Base-by-base conservation (phyloP, 2,888 invertebrate genomes). In the Drosophila peninsularis region DNA sequence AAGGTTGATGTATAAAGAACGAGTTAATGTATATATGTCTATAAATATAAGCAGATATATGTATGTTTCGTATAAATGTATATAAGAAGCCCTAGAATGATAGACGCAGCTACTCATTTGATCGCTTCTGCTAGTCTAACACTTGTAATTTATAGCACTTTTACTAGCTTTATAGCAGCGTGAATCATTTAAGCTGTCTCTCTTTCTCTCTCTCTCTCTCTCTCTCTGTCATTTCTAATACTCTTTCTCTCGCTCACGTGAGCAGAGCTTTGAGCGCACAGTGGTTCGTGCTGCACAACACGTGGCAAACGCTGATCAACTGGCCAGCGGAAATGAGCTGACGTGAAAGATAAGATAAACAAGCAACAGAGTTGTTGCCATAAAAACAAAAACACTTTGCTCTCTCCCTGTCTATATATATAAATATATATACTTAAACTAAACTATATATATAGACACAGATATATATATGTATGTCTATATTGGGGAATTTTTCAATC, bases 331-430 rank as follows among this genome's bases (percentile, higher is more conserved):
- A 71, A 71, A 64, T 39, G 54, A 39, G 24, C 49, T 71, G 62
- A 71, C 72, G 42, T 52, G 27, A 13, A 53, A 67, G 75, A 75
- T 76, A 75, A 75, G 75, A 75, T 75, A 75, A 36, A 32, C 42
- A 36, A 47, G 4, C 58, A 45, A 49, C 52, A 75, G 30, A 47
- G 45, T 65, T 70, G 60, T 74, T 56, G 47, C 42, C 68, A 62
- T 53, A 55, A 55, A 50, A 34, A 58, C 37, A 47, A 57, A 44
- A 55, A 37, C 27, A 50, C 37, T 52, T 36, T 24, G 11, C 19
- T 36, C 36, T 44, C 30, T 37, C 13, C 13, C 30, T 10, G 32
- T 27, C 17, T n/a, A 17, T 21, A 14, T 39, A 56, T 32, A 34
- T n/a, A 32, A 3, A 42, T 34, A 27, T 17, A 41, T 34, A 21